These are phyloP conservation scores for Ceuthmochares aereus DNA, from an alignment of 2,113 vertebrate genomes.

Conservation along the genomic window DNA sequence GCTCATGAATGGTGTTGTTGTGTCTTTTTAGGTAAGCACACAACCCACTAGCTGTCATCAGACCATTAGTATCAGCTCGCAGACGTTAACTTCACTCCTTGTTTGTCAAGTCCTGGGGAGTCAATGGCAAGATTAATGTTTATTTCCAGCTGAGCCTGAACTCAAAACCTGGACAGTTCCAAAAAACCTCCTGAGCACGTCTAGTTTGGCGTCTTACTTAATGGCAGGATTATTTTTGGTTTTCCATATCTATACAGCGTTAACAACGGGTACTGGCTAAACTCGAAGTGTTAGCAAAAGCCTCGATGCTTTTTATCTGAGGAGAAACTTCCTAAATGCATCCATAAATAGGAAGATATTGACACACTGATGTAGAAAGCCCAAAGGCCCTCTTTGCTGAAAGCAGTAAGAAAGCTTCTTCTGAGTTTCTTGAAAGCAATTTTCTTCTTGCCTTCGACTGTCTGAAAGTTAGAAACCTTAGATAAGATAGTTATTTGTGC, in stretches of 20 bases:
- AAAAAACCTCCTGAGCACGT: not conserved
- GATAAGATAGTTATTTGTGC: not conserved
- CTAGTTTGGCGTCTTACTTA: not conserved
- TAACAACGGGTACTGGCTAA: not conserved
- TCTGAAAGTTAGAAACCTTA: not conserved
- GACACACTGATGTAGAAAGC: not conserved
- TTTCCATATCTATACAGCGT: not conserved
- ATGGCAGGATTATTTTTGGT: not conserved
- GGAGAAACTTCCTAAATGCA: not conserved
- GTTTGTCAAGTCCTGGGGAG: slow-evolving; percentile 44
- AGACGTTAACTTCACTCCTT: slow-evolving; percentile 1
- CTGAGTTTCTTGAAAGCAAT: not conserved
- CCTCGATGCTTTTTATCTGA: not conserved
- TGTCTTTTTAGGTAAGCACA: not conserved
- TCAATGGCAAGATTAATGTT: slow-evolving; percentile 54
- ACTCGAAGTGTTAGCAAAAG: not conserved
- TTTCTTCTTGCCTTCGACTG: not conserved
- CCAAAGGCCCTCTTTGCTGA: not conserved
- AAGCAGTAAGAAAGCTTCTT: not conserved
- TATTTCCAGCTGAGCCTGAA: slow-evolving; percentile 53
- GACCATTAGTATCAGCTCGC: slow-evolving; percentile 63
- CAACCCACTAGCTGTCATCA: slow-evolving; percentile 51
- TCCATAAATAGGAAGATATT: not conserved
- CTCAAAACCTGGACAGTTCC: not conserved
- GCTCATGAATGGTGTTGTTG: not conserved